Evolutionary conservation across 2,113 vertebrate species (phyloP).

Genomic region (Leptodactylus fuscus): DNA sequence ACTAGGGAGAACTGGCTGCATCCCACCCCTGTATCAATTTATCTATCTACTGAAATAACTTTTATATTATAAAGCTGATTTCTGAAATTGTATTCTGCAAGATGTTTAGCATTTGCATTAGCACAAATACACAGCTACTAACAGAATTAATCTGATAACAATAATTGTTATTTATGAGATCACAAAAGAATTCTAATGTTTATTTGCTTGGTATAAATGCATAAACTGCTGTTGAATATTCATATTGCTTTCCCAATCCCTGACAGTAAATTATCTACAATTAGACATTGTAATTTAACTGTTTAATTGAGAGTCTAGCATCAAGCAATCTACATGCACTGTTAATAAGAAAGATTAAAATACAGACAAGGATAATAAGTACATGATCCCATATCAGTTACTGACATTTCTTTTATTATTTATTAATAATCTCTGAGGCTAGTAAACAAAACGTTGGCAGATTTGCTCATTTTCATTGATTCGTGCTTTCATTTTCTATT

Average conservation of each 20-base stretch:
- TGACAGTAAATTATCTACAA: not conserved
- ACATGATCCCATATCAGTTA: not conserved
- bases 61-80: not conserved
- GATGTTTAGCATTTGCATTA: too few species aligned
- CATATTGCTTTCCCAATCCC: not conserved
- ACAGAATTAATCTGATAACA: not conserved
- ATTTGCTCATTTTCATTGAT: not conserved
- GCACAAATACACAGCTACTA: not conserved
- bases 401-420: not conserved
- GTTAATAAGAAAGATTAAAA: not conserved
- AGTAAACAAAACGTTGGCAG: not conserved
- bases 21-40: too few species aligned
- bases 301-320: conserved; percentile 24
- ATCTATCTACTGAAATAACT: too few species aligned
- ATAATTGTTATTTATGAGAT: conserved; percentile 34
- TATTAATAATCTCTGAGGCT: not conserved
- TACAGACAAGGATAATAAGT: not conserved
- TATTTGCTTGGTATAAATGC: conserved; percentile 31
- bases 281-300: conserved; percentile 5
- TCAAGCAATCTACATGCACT: not conserved
- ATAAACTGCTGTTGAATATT: conserved; percentile 28
- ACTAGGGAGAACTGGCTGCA: too few species aligned
- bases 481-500: not conserved
- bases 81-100: not conserved
- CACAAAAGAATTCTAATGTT: conserved; percentile 21